Base-by-base conservation (phyloP, 2,113 vertebrate genomes). In the Hippolais icterina region DNA sequence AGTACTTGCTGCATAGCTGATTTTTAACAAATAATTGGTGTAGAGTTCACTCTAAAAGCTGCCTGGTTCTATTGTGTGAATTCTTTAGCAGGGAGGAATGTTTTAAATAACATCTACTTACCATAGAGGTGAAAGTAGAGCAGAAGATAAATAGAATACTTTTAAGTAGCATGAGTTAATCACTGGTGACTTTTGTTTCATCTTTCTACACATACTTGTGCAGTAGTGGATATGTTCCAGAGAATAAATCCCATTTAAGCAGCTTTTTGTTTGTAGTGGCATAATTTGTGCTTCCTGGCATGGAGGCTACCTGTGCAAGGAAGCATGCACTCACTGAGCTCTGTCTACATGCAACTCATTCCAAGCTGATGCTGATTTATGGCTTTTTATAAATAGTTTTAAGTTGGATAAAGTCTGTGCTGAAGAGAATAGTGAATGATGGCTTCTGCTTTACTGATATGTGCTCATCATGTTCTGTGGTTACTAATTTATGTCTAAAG, bases 181-280 rank as follows among this genome's bases (percentile, higher is more conserved):
- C 59, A 57, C 42, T 77, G 47, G 64, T 83, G 88, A 88, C 79
- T 95, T 96, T 94, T 90, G 42, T 94, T 97, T 97, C 76, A 37
- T 96, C 76, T 96, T 97, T 79, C 41, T 93, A 4, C 87, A 70
- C 92, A 29, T 90, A 50, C 64, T 79, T 96, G 50, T 75, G 35
- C 76, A 70, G 71, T 71, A 71, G 72, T 76, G 85, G 75, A 85
- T 89, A 66, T 75, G 77, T 93, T 91, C 74, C 80, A 93, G 81
- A 89, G 80, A 96, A 94, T 91, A 95, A 97, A 94, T 93, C 75
- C 78, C 65, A 66, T 74, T 89, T 93, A 88, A 95, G 95, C 82
- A 91, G 69, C 83, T 83, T 84, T 92, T 83, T 94, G 37, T 95
- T 95, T 96, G 70, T 70, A 72, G 57, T 74, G 87, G 66, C 59